These are phyloP conservation scores for Argyrosomus japonicus DNA, from an alignment of 2,113 vertebrate species.

Conservation along the genomic window DNA sequence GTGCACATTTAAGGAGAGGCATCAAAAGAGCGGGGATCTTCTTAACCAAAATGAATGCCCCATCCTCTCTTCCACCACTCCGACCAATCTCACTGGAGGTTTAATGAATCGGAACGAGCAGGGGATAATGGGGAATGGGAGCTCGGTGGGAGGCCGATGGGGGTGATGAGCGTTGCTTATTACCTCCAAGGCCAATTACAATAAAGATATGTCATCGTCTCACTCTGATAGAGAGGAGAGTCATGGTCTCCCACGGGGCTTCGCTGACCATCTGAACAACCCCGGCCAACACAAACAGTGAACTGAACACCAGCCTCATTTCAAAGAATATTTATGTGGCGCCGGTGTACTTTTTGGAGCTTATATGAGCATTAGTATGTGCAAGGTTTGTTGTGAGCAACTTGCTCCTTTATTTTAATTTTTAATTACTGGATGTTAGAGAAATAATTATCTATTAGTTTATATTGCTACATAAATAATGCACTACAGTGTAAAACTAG, in stretches of 20 bases:
- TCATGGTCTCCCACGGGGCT: slow-evolving; percentile 2
- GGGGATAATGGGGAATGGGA: slow-evolving; percentile 61
- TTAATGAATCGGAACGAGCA: slow-evolving; percentile 75
- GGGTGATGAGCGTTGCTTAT: slow-evolving; percentile 66
- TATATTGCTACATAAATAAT: not conserved
- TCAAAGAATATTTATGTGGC: slow-evolving; percentile 1
- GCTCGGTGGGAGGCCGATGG: slow-evolving; percentile 50
- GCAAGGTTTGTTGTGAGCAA: not conserved
- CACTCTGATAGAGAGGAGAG: slow-evolving; percentile 30
- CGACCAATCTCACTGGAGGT: slow-evolving; percentile 61
- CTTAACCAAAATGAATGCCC: slow-evolving; percentile 43
- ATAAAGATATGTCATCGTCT: slow-evolving; percentile 63
- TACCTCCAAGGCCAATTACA: slow-evolving; percentile 72
- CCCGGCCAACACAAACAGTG: slow-evolving; percentile 24
- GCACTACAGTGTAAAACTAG: not conserved
- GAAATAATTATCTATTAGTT: not conserved
- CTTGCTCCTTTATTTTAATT: not conserved
- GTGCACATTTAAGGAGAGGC: slow-evolving; percentile 28
- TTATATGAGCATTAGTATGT: slow-evolving; percentile 4
- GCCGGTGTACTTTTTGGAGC: not conserved
- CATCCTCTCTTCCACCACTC: slow-evolving; percentile 29
- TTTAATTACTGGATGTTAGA: not conserved
- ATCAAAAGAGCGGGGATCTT: slow-evolving; percentile 45
- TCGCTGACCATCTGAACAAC: slow-evolving; percentile 34
- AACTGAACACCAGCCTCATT: not conserved